Conservation (phyloP, 2,888 invertebrate species). For the Sesia bembeciformis region DNA sequence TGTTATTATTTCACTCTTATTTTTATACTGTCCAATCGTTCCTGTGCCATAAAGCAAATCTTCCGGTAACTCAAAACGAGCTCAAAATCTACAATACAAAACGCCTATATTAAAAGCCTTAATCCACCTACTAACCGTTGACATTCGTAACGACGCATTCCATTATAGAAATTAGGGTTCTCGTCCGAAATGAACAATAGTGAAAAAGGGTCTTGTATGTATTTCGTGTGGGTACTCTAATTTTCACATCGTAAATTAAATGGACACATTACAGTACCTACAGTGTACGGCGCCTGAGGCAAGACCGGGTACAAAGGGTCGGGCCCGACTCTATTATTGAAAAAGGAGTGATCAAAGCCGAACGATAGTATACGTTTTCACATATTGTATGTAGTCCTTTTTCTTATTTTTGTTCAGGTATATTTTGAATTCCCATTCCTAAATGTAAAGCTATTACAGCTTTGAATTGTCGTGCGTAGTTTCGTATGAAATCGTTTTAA, state of each 20-base stretch:
- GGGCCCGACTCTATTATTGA: conserved; percentile 57
- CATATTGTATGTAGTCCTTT: conserved; percentile 51
- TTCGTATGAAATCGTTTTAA: no score
- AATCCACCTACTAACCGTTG: conserved; percentile 12
- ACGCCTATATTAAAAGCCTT: background rate
- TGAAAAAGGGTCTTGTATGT: conserved; percentile 22
- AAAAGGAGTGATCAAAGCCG: conserved; percentile 68
- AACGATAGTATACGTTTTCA: conserved; percentile 45
- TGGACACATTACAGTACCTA: conserved; percentile 47
- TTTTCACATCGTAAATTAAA: conserved; percentile 52
- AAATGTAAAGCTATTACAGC: conserved; percentile 30
- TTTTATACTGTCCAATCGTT: no score
- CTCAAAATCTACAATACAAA: background rate
- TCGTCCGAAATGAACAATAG: conserved; percentile 24
- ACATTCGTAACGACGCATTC: conserved; percentile 10
- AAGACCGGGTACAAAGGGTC: conserved; percentile 39
- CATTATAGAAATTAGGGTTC: conserved; percentile 7
- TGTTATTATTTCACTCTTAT: no score
- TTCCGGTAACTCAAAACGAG: background rate
- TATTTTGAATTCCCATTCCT: conserved; percentile 34
- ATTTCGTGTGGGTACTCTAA: conserved; percentile 19
- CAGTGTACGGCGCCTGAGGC: conserved; percentile 33
- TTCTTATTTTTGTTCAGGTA: conserved; percentile 50
- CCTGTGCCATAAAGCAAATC: background rate
- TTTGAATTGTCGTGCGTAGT: background rate